Base-by-base conservation (phyloP, 2,888 invertebrate species). In the Synergus itoensis region DNA sequence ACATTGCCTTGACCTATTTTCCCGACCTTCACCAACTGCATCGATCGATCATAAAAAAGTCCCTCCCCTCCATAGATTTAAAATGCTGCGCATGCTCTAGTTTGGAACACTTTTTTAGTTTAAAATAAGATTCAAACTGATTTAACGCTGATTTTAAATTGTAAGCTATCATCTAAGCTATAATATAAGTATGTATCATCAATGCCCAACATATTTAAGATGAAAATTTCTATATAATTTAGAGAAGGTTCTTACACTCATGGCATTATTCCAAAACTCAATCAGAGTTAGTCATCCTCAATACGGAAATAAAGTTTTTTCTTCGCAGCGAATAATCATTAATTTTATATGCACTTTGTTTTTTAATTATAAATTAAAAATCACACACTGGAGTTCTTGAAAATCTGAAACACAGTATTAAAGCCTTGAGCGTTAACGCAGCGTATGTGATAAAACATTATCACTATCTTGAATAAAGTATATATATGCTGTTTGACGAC, bases 1-100 rank as follows among this genome's bases (percentile, higher is more conserved):
- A 73, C 73, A 36, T 60, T 12, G 48, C 73, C 48, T 73, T 73
- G 73, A 73, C 73, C 73, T 4, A 16, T 53, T 73, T 73, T 73
- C 28, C 73, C 53, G 36, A 73, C 73, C 48, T 40, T 53, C 36
- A n/a, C 73, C 48, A 36, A 11, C 48, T 48, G 48, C 48, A 21
- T 28, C 14, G 48, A 73, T 73, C 53, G 73, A 73, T 73, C 28
- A 53, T 28, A 28, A 16, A n/a, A 45, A 69, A 9, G 28, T 48
- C 16, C 21, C 45, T 48, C 28, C 18, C n/a, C n/a, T n/a, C n/a
- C n/a, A n/a, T n/a, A n/a, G 21, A 21, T 69, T 48, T 21, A 48
- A 69, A 48, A 48, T 69, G 48, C 28, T 28, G 48, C 69, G 69
- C 69, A 69, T 69, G 48, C 21, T 21, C 28, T 28, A 45, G 14